These are phyloP conservation scores for Ricordea florida DNA, from an alignment of 92 coral and sea anemone genomes.

Conservation along the genomic window DNA sequence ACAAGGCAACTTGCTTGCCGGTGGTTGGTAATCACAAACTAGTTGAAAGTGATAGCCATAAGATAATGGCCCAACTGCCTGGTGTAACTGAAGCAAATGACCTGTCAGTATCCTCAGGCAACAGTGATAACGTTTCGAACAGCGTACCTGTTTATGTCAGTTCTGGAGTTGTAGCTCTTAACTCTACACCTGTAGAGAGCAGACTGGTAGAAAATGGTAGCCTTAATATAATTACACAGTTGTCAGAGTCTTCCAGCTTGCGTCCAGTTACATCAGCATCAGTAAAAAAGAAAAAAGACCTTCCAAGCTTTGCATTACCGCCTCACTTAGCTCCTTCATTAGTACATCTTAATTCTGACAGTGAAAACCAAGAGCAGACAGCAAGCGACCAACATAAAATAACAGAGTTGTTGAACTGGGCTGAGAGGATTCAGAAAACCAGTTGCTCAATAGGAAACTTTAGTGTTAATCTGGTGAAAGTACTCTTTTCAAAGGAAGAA, in stretches of 20 bases:
- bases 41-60: too few relatives aligned
- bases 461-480: slow-evolving; percentile 62
- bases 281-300: background rate
- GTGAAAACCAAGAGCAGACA: background rate
- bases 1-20: too few relatives aligned
- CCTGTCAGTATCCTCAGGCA: too few relatives aligned
- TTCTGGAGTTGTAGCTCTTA: too few relatives aligned
- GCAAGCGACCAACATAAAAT: slow-evolving; percentile 40
- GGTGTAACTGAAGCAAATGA: too few relatives aligned
- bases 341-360: slow-evolving; percentile 4
- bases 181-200: too few relatives aligned
- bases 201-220: too few relatives aligned
- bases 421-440: slow-evolving; percentile 59
- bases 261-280: background rate
- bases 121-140: too few relatives aligned
- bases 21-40: too few relatives aligned
- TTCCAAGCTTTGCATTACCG: background rate
- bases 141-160: too few relatives aligned
- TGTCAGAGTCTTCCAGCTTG: background rate
- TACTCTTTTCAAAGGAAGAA: slow-evolving; percentile 68
- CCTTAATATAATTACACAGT: too few relatives aligned
- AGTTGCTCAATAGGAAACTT: slow-evolving; percentile 76
- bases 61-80: too few relatives aligned
- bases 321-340: background rate
- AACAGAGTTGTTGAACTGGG: slow-evolving; percentile 60